Percentiles rank a stretch among this genome's conserved stretches.
Conservation (phyloP, 2,797 vertebrate genomes). For the Aldrovandia affinis region DNA sequence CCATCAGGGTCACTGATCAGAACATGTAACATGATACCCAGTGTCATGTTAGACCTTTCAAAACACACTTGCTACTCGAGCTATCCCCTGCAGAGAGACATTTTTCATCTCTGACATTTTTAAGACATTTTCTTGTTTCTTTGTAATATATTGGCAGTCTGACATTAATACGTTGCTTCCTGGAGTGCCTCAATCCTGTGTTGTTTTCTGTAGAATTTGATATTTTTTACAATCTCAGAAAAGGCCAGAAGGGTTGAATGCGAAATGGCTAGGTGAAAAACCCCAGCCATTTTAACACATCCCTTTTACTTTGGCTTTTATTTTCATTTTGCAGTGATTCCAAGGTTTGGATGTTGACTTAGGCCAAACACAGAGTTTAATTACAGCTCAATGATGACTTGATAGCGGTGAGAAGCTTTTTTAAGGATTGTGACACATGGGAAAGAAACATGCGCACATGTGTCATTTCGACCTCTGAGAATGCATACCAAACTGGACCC, state of each 20-base stretch:
- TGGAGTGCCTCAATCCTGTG: background rate
- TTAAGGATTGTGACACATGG: background rate
- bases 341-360: background rate
- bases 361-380: background rate
- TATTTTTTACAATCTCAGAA: no score
- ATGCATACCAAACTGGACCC: background rate
- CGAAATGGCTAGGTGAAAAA: background rate
- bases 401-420: background rate
- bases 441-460: background rate
- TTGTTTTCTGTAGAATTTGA: background rate
- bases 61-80: background rate
- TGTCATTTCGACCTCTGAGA: background rate
- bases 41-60: background rate
- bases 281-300: no score
- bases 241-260: background rate
- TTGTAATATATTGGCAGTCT: background rate
- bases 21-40: no score
- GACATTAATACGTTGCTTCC: background rate
- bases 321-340: background rate
- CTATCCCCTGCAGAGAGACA: background rate
- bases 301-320: background rate
- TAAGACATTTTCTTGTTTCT: no score
- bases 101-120: background rate
- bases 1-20: background rate
- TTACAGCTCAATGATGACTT: background rate